Evolutionary conservation across 2,113 vertebrate species (phyloP), one percentile per base, ranked within the genome.

Genomic region (Tachysurus fulvidraco): DNA sequence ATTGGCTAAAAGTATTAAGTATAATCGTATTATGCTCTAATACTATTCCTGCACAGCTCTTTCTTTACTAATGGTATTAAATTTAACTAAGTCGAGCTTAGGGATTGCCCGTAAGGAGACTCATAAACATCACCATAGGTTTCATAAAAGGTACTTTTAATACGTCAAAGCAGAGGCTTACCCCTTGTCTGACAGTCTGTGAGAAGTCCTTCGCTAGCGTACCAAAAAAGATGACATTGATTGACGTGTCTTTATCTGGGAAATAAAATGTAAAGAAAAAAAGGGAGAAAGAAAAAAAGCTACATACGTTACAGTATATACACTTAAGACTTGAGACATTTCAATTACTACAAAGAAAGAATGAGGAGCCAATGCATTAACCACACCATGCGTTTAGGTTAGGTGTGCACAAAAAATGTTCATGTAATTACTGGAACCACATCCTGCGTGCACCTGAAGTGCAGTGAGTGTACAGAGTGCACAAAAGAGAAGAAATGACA

Each of bases 211-310:
- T 91, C 36, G 92, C 91, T 84, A 92, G 17, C 4, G 80, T 64
- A 83, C 87, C 90, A 86, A 92, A 89, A 83, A 93, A 86, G 79
- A 92, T 67, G 60, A 89, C 86, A 62, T 88, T 90, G 86, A 93
- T 90, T 84, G 91, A 90, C 46, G 77, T 67, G 41, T 86, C 88
- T 46, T 91, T 86, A 77, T 90, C 90, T 93, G 83, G 77, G 71
- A 85, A 80, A 82, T 21, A 88, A 1, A 76, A 6, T 30, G 30
- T 36, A 88, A 28, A 87, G 23, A 85, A 30, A 69, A 4, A 78
- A 83, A 84, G 52, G 36, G n/a, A 77, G 23, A 54, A 1, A 41
- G 1, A 0, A 21, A 11, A 11, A 30, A 41, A 52, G 1, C 0
- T 54, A 21, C 1, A 19, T 80, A 64, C 23, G 64, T 89, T 46